Percentiles rank a stretch among this genome's conserved stretches.
These are phyloP conservation scores for Seira musarum DNA, from an alignment of 2,888 invertebrate genomes.

Conservation along the genomic window DNA sequence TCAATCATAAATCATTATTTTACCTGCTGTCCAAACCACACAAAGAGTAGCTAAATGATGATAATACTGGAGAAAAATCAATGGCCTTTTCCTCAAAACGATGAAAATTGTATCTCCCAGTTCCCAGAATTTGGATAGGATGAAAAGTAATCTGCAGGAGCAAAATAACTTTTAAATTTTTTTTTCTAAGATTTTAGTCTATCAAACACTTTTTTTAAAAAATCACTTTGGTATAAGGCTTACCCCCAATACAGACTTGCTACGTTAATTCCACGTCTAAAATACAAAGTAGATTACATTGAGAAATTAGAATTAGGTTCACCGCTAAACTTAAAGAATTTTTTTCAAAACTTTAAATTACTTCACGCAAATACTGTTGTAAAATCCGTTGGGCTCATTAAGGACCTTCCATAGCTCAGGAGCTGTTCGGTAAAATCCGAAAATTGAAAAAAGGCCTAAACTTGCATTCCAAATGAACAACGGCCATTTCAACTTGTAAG, in stretches of 20 bases:
- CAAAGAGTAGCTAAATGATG: conserved; percentile 32
- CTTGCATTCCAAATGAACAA: conserved; percentile 93
- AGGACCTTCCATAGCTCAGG: conserved; percentile 93
- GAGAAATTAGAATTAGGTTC: background rate
- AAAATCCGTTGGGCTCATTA: conserved; percentile 81
- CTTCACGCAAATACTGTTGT: conserved; percentile 96
- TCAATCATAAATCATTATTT: background rate
- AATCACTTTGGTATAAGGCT: too few species aligned
- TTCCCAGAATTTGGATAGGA: conserved; percentile 50
- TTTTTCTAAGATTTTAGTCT: background rate
- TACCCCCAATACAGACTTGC: conserved; percentile 16
- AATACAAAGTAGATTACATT: background rate
- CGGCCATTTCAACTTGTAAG: conserved; percentile 89
- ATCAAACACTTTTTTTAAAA: too few species aligned
- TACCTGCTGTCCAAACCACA: background rate
- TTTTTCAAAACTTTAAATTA: conserved; percentile 71
- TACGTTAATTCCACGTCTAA: conserved; percentile 9
- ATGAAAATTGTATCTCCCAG: conserved; percentile 53
- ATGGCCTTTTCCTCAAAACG: conserved; percentile 38
- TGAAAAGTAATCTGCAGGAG: conserved; percentile 78
- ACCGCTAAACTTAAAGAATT: background rate
- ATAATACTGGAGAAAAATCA: conserved; percentile 50
- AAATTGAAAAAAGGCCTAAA: conserved; percentile 94
- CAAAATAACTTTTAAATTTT: background rate
- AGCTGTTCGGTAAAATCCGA: conserved; percentile 91